Percentiles rank a stretch among this genome's conserved stretches.
These are phyloP conservation scores for Brachyalestes nurse DNA, from an alignment of 2,797 vertebrate species.

Conservation along the genomic window DNA sequence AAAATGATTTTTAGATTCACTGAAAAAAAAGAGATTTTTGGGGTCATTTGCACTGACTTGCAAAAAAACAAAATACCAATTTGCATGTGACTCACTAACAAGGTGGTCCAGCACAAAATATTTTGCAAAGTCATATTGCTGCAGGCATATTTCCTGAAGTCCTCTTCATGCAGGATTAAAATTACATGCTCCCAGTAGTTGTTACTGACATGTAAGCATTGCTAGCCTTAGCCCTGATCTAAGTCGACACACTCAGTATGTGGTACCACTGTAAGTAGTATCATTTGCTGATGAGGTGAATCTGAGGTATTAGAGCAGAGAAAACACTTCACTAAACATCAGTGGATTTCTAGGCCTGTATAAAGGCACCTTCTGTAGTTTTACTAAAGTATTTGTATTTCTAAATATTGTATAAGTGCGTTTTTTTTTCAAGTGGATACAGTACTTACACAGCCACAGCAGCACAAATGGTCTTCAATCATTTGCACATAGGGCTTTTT, in stretches of 20 bases:
- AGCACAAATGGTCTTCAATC: neutral
- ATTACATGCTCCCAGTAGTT: neutral
- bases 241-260: neutral
- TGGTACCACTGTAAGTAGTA: no score
- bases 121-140: neutral
- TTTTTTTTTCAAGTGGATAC: neutral
- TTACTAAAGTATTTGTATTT: neutral
- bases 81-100: neutral
- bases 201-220: neutral
- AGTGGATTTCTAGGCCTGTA: neutral
- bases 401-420: neutral
- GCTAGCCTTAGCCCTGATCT: neutral
- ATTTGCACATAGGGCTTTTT: constrained; percentile 15
- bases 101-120: neutral
- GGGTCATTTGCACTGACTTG: neutral
- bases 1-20: neutral
- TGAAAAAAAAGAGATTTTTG: neutral
- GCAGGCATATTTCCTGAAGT: neutral
- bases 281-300: neutral
- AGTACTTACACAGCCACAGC: neutral
- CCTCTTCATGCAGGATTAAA: neutral
- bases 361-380: neutral
- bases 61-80: neutral
- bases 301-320: neutral
- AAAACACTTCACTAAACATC: constrained; percentile 1